Base-by-base conservation (phyloP, 1,140 invertebrate genomes). In the Drosophila sp. region DNA sequence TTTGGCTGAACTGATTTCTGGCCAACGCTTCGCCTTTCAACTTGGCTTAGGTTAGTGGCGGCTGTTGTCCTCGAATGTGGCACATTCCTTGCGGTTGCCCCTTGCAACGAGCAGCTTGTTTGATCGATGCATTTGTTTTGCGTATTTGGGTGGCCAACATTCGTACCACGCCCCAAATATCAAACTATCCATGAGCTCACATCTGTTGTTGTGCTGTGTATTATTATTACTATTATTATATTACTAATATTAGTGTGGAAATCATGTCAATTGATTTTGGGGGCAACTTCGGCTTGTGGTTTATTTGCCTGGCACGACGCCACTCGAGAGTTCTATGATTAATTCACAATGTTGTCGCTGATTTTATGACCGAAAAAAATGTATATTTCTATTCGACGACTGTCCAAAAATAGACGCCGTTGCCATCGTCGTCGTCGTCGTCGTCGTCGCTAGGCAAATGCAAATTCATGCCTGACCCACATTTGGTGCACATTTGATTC, bases 381-480 rank as follows among this genome's bases (percentile, higher is more conserved):
- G 40, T 76, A 58, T 76, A 83, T 79, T 80, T 84, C 65, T 53
- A 65, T 71, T 43, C 80, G 69, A 65, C 63, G 59, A 62, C 62
- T 59, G 62, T 43, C 84, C 58, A 77, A 87, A 87, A 89, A 89
- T 83, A 89, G 80, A 83, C 43, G 45, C 45, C 58, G 58, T 45
- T 21, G 9, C 8, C 40, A 25, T 45, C 62, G 34, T 41, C 38
- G n/a, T 13, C 40, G 38, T 45, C 62, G 34, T 51, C 36, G 59
- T 32, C 45, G 58, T 25, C 4, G 46, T 51, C 50, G 67, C 58
- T 76, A 80, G 65, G 72, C 83, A 89, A 80, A 89, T 89, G 79
- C 83, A 89, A 89, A 89, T 89, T 89, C 84, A 89, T 89, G 83
- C 80, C 83, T 89, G 83, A 89, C 83, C 83, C 83, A 89, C 83